phyloP scores from a whole-genome alignment of 1,140 invertebrate species.

The Latrodectus geometricus region DNA sequence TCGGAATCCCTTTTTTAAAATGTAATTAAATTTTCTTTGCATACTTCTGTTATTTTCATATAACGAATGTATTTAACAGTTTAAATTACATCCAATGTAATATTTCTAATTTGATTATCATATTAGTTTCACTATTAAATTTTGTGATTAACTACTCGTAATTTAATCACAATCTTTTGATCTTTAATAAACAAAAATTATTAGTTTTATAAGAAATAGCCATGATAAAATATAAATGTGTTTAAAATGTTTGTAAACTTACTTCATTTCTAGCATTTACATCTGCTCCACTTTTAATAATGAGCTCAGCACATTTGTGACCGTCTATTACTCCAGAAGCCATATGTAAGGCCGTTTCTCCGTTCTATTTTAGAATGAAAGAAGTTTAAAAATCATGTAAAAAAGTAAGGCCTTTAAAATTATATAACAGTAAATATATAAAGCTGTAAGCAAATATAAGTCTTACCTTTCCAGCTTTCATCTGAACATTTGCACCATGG shows the following conservation, averaged over 20 bases:
- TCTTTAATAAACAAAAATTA: no score
- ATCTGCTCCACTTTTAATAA: constrained; percentile 96
- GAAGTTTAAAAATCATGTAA: not conserved
- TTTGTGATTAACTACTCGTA: no score
- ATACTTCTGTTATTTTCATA: no score
- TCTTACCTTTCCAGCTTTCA: constrained; percentile 77
- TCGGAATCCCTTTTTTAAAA: no score
- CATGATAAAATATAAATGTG: not conserved
- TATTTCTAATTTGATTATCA: no score
- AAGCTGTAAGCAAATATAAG: not conserved
- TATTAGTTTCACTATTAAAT: no score
- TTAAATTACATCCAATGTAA: no score
- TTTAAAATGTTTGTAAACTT: not conserved
- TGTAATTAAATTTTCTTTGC: no score
- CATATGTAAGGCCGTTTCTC: constrained; percentile 95
- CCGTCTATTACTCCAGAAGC: constrained; percentile 92
- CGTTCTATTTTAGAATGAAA: constrained; percentile 70
- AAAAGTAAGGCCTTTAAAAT: not conserved
- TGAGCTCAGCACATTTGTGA: constrained; percentile 95
- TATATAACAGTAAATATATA: no score
- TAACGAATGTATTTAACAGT: no score
- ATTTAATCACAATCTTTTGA: no score
- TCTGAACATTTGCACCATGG: constrained; percentile 95
- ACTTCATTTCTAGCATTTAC: constrained; percentile 79
- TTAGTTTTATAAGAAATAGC: no score